A percentile compares a stretch with the other conserved stretches of the same genome.
These are phyloP conservation scores for Melanotaenia pygmaea DNA, from an alignment of 2,797 vertebrate genomes.

Conservation along the genomic window DNA sequence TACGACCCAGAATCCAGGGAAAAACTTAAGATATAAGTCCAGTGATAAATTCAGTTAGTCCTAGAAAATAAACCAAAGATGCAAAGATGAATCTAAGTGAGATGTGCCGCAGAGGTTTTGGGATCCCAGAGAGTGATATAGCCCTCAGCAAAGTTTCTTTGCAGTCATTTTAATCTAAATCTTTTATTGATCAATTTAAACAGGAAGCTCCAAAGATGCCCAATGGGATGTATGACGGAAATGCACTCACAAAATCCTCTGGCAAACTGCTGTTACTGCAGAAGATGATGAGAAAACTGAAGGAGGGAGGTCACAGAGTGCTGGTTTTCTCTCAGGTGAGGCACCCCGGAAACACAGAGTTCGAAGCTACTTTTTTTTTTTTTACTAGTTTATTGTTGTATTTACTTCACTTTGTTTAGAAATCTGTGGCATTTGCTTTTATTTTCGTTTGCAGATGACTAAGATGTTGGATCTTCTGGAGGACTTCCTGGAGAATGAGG, in stretches of 20 bases:
- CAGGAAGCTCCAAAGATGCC: slow-evolving; percentile 99
- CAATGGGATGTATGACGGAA: slow-evolving; percentile 97
- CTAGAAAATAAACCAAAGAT: neutral
- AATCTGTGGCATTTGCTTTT: fast-evolving
- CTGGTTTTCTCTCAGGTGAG: slow-evolving; percentile 97
- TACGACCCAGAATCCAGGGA: slow-evolving; percentile 63
- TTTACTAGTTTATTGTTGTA: too few relatives aligned
- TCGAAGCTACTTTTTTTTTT: too few relatives aligned
- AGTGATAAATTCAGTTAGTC: neutral
- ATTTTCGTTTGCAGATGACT: slow-evolving; percentile 87
- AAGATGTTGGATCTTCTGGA: slow-evolving; percentile 98
- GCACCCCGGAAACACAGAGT: neutral
- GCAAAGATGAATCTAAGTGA: too few relatives aligned
- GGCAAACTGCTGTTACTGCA: slow-evolving; percentile 93
- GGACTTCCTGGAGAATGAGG: slow-evolving; percentile 96
- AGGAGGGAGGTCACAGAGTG: slow-evolving; percentile 94
- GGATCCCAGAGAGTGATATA: neutral
- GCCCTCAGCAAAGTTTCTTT: neutral
- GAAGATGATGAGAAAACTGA: slow-evolving; percentile 97
- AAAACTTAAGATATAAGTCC: neutral
- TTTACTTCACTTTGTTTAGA: neutral
- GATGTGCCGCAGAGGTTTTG: neutral
- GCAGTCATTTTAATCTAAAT: neutral
- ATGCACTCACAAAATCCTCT: slow-evolving; percentile 91
- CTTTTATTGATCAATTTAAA: slow-evolving; percentile 16